Conservation (phyloP, 2,113 vertebrate genomes). For the Strix aluco region DNA sequence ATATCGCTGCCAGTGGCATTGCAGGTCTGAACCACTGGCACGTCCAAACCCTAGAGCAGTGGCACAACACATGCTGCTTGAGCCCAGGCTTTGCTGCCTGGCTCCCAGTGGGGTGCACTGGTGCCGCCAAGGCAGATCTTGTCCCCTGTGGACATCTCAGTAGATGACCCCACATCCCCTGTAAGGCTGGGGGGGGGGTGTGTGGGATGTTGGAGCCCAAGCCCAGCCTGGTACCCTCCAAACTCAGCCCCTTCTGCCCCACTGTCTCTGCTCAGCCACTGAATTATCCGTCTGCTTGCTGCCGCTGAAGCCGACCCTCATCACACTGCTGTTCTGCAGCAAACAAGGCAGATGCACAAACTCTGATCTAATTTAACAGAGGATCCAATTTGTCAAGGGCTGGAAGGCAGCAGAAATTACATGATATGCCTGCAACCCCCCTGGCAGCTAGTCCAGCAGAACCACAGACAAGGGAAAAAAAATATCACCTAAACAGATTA, state of each 20-base stretch:
- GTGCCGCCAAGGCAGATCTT: background rate
- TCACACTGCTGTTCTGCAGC: background rate
- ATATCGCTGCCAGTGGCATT: accelerated
- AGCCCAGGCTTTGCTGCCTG: background rate
- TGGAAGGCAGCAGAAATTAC: background rate
- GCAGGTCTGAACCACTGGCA: background rate
- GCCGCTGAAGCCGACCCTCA: background rate
- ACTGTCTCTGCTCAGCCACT: background rate
- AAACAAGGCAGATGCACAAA: background rate
- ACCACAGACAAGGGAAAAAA: background rate
- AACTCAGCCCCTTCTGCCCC: background rate
- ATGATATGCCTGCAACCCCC: background rate
- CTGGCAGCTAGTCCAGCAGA: background rate
- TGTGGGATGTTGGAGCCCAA: background rate
- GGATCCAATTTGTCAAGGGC: background rate
- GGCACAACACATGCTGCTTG: background rate
- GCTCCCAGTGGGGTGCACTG: background rate
- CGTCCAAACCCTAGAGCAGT: background rate
- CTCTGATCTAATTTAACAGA: background rate
- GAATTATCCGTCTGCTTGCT: background rate
- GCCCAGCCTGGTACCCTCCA: background rate
- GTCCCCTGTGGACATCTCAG: background rate
- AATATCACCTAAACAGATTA: background rate
- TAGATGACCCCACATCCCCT: background rate
- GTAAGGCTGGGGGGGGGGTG: background rate